Percentiles rank a stretch among this genome's conserved stretches.
These are phyloP conservation scores for Sinocyclocheilus anophthalmus DNA, from an alignment of 2,113 vertebrate species.

Conservation along the genomic window DNA sequence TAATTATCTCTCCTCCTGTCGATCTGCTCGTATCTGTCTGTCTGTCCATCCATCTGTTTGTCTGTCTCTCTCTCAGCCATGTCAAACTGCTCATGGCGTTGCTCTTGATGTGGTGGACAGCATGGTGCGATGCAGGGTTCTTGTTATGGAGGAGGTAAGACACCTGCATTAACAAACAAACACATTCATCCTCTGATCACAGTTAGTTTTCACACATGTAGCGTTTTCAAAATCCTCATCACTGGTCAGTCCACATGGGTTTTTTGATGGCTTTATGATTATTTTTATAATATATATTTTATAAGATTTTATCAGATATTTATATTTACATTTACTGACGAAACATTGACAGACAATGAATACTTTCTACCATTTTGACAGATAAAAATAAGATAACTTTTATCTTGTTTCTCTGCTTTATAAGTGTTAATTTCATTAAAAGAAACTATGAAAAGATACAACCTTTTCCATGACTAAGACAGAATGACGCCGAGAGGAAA, in stretches of 20 bases:
- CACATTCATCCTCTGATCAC: background rate
- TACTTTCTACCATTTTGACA: no score
- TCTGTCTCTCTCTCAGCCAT: conserved; percentile 76
- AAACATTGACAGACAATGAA: no score
- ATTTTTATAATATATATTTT: no score
- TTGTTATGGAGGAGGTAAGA: conserved; percentile 88
- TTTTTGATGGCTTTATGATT: no score
- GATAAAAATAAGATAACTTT: no score
- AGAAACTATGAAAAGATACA: no score
- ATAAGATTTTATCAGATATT: no score
- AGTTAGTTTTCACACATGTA: background rate
- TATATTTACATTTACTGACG: no score
- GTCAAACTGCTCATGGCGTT: conserved; percentile 78
- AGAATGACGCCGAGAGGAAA: no score
- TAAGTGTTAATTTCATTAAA: no score
- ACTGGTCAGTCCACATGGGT: background rate
- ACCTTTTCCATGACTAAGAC: no score
- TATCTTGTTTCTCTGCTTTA: no score
- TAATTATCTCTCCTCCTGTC: conserved; percentile 20
- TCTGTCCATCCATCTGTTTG: background rate
- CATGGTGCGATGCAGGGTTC: conserved; percentile 84
- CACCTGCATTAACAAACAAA: conserved; percentile 6
- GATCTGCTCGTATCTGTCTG: background rate
- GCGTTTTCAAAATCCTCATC: background rate
- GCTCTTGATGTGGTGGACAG: conserved; percentile 86